Conservation (phyloP, 2,888 invertebrate genomes). For the Brenthis ino region DNA sequence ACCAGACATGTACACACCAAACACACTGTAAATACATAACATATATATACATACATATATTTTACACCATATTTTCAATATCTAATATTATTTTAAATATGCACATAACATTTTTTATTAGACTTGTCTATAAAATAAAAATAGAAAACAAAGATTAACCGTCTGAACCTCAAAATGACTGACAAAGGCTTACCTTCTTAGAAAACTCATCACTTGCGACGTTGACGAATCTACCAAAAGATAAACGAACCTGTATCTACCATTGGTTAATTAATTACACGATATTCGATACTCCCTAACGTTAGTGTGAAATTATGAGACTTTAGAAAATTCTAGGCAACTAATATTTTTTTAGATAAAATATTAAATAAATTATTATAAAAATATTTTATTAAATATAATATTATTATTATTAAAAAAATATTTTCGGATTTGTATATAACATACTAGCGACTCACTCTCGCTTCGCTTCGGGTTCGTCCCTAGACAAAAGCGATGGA, state of each 20-base stretch:
- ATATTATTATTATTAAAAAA: too few relatives aligned
- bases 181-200: constrained; percentile 24
- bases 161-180: constrained; percentile 14
- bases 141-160: constrained; percentile 9
- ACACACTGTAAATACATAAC: too few relatives aligned
- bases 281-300: neutral
- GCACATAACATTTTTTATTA: constrained; percentile 1
- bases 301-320: neutral
- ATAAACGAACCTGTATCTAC: constrained; percentile 13
- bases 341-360: neutral
- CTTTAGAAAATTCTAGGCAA: neutral
- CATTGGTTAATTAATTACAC: neutral
- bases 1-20: too few relatives aligned
- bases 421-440: too few relatives aligned
- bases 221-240: constrained; percentile 29
- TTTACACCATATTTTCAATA: neutral
- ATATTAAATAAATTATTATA: too few relatives aligned
- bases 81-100: neutral
- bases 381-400: too few relatives aligned
- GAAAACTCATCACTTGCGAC: constrained; percentile 28
- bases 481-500: too few relatives aligned
- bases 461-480: too few relatives aligned
- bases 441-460: too few relatives aligned
- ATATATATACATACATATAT: too few relatives aligned
- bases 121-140: neutral